These are phyloP conservation scores for Numenius phaeopus DNA, from an alignment of 2,797 vertebrate genomes.

Conservation along the genomic window DNA sequence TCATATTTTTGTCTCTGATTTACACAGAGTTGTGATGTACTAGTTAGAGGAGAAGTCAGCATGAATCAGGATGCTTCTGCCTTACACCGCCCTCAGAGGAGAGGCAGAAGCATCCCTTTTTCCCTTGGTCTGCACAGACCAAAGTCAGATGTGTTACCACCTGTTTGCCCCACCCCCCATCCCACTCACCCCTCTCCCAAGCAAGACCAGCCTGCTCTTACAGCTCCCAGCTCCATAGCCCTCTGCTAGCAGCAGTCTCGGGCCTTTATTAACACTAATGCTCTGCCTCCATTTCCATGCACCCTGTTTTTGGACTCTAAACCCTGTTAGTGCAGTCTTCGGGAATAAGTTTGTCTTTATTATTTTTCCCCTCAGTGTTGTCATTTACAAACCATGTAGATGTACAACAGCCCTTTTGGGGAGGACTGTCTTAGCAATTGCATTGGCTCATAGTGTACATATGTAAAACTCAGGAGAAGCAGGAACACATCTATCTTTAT, in stretches of 20 bases:
- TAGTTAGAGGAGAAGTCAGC: neutral
- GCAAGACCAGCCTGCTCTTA: accelerated
- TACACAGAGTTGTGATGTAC: accelerated
- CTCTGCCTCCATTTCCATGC: neutral
- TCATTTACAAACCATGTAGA: neutral
- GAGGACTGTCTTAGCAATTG: neutral
- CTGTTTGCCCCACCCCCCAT: no score
- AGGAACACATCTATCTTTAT: neutral
- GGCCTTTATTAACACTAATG: neutral
- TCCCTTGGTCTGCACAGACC: neutral
- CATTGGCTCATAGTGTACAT: neutral
- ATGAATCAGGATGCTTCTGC: neutral
- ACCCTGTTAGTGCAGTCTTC: neutral
- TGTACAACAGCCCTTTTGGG: neutral
- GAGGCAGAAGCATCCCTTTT: accelerated
- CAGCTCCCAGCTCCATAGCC: neutral
- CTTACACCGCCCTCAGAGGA: neutral
- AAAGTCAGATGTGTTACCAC: neutral
- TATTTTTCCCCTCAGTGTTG: neutral
- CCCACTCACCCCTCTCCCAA: no score
- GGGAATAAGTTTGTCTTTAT: neutral
- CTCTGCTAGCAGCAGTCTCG: neutral
- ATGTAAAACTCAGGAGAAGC: neutral
- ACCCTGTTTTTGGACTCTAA: neutral
- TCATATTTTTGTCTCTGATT: neutral